phyloP scores from a whole-genome alignment of 2,888 invertebrate species.

The Scaptomyza caliginosa region DNA sequence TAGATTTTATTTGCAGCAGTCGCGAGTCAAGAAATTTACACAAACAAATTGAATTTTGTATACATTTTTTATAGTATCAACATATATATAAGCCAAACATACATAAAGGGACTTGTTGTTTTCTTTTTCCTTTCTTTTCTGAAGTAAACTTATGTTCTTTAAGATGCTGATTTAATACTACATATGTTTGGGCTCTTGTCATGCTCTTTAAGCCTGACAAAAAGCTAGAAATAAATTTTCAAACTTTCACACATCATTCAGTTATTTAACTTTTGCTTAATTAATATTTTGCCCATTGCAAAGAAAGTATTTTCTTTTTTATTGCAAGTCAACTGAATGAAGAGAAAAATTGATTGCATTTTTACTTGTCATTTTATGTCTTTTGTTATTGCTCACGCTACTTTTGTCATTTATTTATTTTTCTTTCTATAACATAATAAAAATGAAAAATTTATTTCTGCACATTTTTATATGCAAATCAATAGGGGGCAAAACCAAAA shows the following conservation, averaged over 20 bases:
- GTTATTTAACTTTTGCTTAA: not conserved
- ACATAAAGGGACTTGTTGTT: slow-evolving; percentile 63
- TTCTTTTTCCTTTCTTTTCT: slow-evolving; percentile 18
- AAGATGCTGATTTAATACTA: not conserved
- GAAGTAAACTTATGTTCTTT: not conserved
- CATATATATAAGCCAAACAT: slow-evolving; percentile 46
- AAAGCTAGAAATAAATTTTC: too few relatives aligned
- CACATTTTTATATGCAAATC: slow-evolving; percentile 75
- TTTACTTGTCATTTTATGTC: slow-evolving; percentile 47
- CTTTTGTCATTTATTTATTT: slow-evolving; percentile 31
- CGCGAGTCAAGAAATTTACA: slow-evolving; percentile 70
- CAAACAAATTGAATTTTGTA: slow-evolving; percentile 75
- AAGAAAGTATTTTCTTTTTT: not conserved
- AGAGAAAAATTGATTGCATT: slow-evolving; percentile 70
- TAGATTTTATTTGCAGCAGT: slow-evolving; percentile 75
- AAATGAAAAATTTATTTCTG: slow-evolving; percentile 68
- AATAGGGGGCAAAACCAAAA: slow-evolving; percentile 42
- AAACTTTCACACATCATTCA: not conserved
- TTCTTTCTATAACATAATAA: slow-evolving; percentile 33
- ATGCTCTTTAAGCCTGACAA: not conserved
- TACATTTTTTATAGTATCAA: slow-evolving; percentile 56
- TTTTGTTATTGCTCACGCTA: slow-evolving; percentile 28
- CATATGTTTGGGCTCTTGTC: not conserved
- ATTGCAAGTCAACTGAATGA: slow-evolving; percentile 35
- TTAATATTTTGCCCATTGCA: not conserved